Base-by-base conservation (phyloP, 2,888 invertebrate species). In the Scaptomyza caliginosa region DNA sequence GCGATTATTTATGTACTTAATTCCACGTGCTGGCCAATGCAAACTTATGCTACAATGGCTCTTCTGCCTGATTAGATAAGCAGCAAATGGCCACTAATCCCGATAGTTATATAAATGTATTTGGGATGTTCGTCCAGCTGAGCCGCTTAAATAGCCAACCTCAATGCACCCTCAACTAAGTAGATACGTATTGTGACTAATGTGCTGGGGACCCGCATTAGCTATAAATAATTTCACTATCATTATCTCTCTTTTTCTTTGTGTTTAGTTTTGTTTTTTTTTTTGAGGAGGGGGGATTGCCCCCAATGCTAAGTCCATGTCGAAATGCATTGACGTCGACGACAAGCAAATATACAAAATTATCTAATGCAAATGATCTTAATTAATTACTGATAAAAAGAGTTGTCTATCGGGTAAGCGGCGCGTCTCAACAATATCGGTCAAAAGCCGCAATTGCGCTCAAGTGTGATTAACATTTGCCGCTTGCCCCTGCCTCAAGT, bases 301-400 rank as follows among this genome's bases (percentile, higher is more conserved):
- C 71, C 59, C 43, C 75, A 38, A 13, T 46, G 19, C n/a, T 10
- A 60, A 46, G 59, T 38, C 23, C 23, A 19, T 5, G 60, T 30
- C 62, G 19, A 23, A 40, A 50, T 21, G 49, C 55, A 67, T 72
- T 65, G 80, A 83, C 84, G 77, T 63, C 66, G 77, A 3, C 21
- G 86, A 83, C 80, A 83, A 71, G 86, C 67, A 86, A 86, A 86
- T 63, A 77, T 82, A 86, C 83, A 1, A 54, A 67, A 28, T 60
- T 69, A 82, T 86, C 86, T 71, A 74, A 63, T 64, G 56, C 74
- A 74, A 87, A 74, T 71, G 82, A 83, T 87, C 87, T 87, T 76
- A 83, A 87, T 83, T 83, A 83, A 77, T 83, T 77, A 77, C 77
- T 85, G 87, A 83, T 85, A 21, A 5, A 46, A 64, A 54, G 43